Evolutionary conservation across 2,113 vertebrate species (phyloP), one percentile per base, ranked within the genome.

Genomic region (Mixornis gularis): DNA sequence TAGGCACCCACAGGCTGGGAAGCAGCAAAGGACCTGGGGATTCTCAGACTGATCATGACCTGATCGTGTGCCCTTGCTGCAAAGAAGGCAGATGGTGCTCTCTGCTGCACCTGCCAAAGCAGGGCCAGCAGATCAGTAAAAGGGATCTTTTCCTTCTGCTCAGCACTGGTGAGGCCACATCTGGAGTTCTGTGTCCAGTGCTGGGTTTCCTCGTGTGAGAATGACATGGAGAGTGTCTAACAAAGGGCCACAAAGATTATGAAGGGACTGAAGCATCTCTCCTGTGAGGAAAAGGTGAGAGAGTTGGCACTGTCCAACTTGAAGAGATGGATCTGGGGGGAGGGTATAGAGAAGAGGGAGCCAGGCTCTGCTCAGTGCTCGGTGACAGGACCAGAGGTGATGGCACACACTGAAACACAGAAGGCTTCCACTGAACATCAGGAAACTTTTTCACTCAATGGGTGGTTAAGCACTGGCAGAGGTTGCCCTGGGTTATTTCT

Each of bases 11-110:
- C 2, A 20, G 10, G 25, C 20, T 79, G 32, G 14, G 43, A 46
- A 46, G 17, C 46, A 65, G 32, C 62, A 60, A 60, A 48, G 36
- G 7, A 22, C 7, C 5, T 10, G 18, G 5, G 8, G 13, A 3
- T n/a, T 29, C 26, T 24, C 3, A 46, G 17, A 13, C 4, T 34
- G 13, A 60, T 20, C 10, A 36, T 0, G 3, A 30, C 11, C 5
- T 4, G 2, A 29, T 3, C 0, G 4, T 4, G 9, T 12, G 29
- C 9, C 41, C 60, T 65, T 46, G 18, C 19, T 69, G 34, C 46
- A 60, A 22, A 41, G 29, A 19, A 10, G 14, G 8, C 16, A 44
- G 46, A 55, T 2, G 6, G 25, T 13, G 20, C 4, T 25, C 22
- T 68, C 32, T 34, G 21, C 43, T 66, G 60, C 26, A 36, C 12